Conservation (phyloP, 37 sponge, comb jelly and placozoan genomes). For the Mnemiopsis leidyi region DNA sequence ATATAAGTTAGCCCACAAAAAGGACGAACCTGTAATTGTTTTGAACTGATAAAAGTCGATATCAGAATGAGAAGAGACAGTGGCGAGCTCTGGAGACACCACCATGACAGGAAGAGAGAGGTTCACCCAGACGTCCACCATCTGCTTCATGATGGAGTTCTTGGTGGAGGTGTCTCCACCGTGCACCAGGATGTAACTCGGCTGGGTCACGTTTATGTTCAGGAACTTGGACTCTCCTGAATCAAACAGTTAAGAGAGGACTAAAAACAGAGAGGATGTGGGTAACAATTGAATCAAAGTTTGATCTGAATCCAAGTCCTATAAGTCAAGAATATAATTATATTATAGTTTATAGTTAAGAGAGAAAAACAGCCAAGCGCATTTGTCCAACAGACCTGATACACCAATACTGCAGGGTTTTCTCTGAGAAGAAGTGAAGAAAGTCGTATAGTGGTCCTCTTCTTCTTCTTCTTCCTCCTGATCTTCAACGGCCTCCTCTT, state of each 20-base stretch:
- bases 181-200: not conserved
- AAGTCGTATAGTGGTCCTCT: slow-evolving; percentile 36
- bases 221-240: not conserved
- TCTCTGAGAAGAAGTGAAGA: not conserved
- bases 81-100: not conserved
- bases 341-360: too few relatives aligned
- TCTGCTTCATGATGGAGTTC: slow-evolving; percentile 23
- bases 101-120: slow-evolving; percentile 18
- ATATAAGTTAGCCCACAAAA: too few relatives aligned
- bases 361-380: too few relatives aligned
- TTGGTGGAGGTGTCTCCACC: not conserved
- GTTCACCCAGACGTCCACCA: not conserved
- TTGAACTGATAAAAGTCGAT: slow-evolving; percentile 62
- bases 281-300: too few relatives aligned
- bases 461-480: slow-evolving; percentile 35
- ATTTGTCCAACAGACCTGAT: not conserved
- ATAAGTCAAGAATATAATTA: too few relatives aligned
- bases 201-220: slow-evolving; percentile 37
- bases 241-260: too few relatives aligned
- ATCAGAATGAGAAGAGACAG: not conserved
- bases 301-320: too few relatives aligned
- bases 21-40: slow-evolving; percentile 14
- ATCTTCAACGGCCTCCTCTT: not conserved
- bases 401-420: not conserved
- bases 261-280: too few relatives aligned